Base-by-base conservation (phyloP, 2,113 vertebrate species). In the Hiodon alosoides region DNA sequence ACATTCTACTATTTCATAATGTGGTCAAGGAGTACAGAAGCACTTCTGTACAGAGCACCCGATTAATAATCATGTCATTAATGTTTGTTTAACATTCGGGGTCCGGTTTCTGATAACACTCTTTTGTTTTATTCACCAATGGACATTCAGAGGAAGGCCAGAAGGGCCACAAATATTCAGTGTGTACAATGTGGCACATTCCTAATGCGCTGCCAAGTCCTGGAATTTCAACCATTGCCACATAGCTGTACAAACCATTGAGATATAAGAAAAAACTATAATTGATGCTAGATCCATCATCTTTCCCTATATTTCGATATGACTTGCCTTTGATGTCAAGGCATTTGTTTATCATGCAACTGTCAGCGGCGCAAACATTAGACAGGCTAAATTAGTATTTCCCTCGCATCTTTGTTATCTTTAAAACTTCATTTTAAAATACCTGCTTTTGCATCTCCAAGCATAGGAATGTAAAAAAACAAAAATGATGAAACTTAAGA, bases 341-440 rank as follows among this genome's bases (percentile, higher is more conserved):
- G 13, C 11, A 50, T 71, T 14, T 58, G 57, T 11, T 48, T 8
- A 6, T 14, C 31, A 54, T 7, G 68, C 50, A 48, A 59, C 58
- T n/a, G 70, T 71, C 46, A 71, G 57, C 9, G 46, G 70, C 46
- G 13, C 57, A 14, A 59, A 59, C 55, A 71, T 71, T 71, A 47
- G 31, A 58, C 54, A 47, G 54, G 54, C 59, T 60, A 31, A 47
- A 72, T 72, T 7, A 3, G n/a, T 7, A 31, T 58, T 71, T 11
- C 8, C 10, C 48, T 69, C 9, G 3, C 11, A 54, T 50, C 48
- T 14, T 69, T 14, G 14, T n/a, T 8, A 53, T 50, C 48, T n/a
- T 4, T 69, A 52, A 53, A 47, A 53, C 31, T 31, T 6, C 50
- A 62, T 53, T 8, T 8, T 46, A 66, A 31, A 64, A 16, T 61